Evolutionary conservation across 2,113 vertebrate genomes (phyloP), one percentile per base, ranked within the genome.

Genomic region (Isichthys henryi): DNA sequence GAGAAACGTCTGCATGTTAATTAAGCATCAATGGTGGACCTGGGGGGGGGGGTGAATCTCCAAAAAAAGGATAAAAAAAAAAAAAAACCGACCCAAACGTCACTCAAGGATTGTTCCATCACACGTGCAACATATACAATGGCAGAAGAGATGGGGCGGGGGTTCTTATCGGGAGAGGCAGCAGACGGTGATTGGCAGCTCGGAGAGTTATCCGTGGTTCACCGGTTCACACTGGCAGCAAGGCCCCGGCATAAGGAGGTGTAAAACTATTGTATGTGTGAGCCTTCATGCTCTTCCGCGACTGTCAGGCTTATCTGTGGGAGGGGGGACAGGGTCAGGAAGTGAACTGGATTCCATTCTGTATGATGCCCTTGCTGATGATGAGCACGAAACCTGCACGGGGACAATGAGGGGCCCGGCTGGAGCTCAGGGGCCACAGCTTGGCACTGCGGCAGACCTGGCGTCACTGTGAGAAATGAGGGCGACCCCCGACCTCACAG

Each of bases 391-490:
- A n/a, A 45, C 45, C 82, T 23, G 39, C 27, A 49, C 15, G 39
- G 53, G 35, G 23, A 88, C 21, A 19, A 19, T 15, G 74, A 80
- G 74, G 35, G 17, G 74, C 74, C 74, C 13, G 13, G n/a, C 62
- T 86, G 39, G 46, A 87, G 74, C 86, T 80, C 48, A 77, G 62
- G 35, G 49, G 45, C 43, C 39, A 80, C n/a, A 90, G 43, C n/a
- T 31, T 70, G 62, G 27, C 19, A 48, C 70, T 53, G 70, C 66
- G n/a, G 86, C 39, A 58, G 58, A 35, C 15, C 50, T 31, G n/a
- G 66, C 49, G 31, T 88, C 52, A 50, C 66, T n/a, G 74, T 87
- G 23, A 86, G 86, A 70, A 56, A 90, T 27, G 31, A 87, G 39
- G 31, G 58, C 23, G 19, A 3, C 70, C 74, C 85, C n/a, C 3